These are phyloP conservation scores for Scomber scombrus DNA, from an alignment of 2,113 vertebrate genomes.

Conservation along the genomic window DNA sequence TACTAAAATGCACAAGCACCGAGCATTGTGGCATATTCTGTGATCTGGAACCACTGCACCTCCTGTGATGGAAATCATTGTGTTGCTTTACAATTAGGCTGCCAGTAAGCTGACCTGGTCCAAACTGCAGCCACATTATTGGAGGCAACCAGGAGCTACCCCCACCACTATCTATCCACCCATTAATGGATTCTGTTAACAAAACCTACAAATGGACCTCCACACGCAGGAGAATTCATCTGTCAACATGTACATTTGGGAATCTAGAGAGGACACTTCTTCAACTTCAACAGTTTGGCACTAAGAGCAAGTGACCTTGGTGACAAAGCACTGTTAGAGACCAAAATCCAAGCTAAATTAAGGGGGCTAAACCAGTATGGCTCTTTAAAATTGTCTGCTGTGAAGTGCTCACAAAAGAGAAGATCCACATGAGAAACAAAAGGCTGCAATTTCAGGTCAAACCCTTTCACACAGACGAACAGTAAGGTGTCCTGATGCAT, in stretches of 20 bases:
- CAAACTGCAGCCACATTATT: conserved; percentile 13
- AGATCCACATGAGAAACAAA: conserved; percentile 34
- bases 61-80: conserved; percentile 18
- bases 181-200: conserved; percentile 11
- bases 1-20: background rate
- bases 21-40: background rate
- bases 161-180: background rate
- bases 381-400: conserved; percentile 8
- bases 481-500: conserved; percentile 8
- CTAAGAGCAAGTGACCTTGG: background rate
- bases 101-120: conserved; percentile 21
- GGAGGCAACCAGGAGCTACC: conserved; percentile 20
- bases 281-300: conserved; percentile 5
- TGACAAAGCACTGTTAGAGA: background rate
- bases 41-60: conserved; percentile 9
- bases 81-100: conserved; percentile 31
- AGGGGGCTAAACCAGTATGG: conserved; percentile 17
- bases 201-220: conserved; percentile 1
- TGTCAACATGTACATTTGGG: conserved; percentile 1
- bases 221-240: background rate
- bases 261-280: background rate
- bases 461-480: conserved; percentile 41
- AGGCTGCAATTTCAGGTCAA: conserved; percentile 36
- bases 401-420: conserved; percentile 32
- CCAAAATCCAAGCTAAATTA: conserved; percentile 19